A percentile compares a stretch with the other conserved stretches of the same genome.
Conservation (phyloP, 2,888 invertebrate species). For the Leistus spinibarbis region DNA sequence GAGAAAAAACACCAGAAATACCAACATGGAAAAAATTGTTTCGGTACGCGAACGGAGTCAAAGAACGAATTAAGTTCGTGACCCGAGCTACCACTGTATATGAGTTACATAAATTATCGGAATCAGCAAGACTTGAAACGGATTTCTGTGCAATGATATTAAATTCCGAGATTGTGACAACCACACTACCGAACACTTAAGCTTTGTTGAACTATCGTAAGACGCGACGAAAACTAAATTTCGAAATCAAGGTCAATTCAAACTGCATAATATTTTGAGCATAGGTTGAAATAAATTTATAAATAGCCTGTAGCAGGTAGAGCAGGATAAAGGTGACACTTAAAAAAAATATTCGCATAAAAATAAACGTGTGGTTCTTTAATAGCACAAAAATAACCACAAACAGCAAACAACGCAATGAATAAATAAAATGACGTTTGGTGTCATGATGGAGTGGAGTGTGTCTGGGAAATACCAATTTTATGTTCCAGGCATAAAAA, state of each 20-base stretch:
- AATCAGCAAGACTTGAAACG: too few species aligned
- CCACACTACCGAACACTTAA: too few species aligned
- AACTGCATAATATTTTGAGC: not conserved
- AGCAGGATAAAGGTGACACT: not conserved
- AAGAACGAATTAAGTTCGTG: too few species aligned
- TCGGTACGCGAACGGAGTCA: too few species aligned
- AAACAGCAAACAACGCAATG: not conserved
- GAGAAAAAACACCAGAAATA: too few species aligned
- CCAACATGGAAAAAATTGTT: too few species aligned
- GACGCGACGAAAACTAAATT: not conserved
- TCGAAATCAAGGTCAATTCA: not conserved
- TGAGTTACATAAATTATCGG: too few species aligned
- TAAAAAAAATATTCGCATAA: not conserved
- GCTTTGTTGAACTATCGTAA: not conserved
- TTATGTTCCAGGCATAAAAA: not conserved
- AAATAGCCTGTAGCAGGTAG: not conserved
- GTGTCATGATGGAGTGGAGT: not conserved
- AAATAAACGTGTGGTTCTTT: not conserved
- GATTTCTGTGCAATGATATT: too few species aligned
- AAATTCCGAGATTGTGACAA: too few species aligned
- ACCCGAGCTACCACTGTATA: too few species aligned
- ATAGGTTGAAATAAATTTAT: not conserved
- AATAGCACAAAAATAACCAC: not conserved
- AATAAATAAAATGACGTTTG: not conserved
- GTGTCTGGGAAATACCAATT: conserved; percentile 7